phyloP scores from a whole-genome alignment of 1,140 invertebrate species.

The Pinna nobilis region DNA sequence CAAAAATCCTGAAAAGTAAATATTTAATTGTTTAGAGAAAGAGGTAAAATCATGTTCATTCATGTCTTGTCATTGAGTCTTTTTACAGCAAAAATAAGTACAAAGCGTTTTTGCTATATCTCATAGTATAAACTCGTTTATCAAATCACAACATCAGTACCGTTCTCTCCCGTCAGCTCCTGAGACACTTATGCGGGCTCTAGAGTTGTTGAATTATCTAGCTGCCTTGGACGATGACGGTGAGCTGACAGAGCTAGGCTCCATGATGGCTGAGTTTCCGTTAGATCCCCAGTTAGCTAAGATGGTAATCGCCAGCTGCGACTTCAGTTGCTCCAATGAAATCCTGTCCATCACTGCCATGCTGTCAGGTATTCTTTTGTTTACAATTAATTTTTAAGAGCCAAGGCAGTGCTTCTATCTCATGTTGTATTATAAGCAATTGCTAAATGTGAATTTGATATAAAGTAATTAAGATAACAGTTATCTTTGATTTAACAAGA shows the following conservation, averaged over 20 bases:
- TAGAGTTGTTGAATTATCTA: conserved; percentile 98
- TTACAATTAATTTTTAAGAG: too few relatives aligned
- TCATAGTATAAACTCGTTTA: too few relatives aligned
- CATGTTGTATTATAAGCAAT: too few relatives aligned
- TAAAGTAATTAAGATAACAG: too few relatives aligned
- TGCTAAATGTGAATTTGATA: too few relatives aligned
- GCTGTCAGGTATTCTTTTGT: conserved; percentile 89
- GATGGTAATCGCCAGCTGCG: conserved; percentile 96
- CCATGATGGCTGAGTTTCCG: conserved; percentile 99
- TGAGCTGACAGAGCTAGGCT: conserved; percentile 76
- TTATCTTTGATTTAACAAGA: too few relatives aligned
- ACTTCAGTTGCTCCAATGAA: conserved; percentile 99
- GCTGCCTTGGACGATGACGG: conserved; percentile 96
- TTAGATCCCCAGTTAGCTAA: conserved; percentile 99
- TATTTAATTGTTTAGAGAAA: too few relatives aligned
- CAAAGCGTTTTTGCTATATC: too few relatives aligned
- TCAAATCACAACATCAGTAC: background rate
- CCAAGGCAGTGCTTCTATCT: too few relatives aligned
- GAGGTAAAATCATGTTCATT: too few relatives aligned
- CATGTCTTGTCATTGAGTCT: too few relatives aligned
- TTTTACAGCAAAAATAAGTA: too few relatives aligned
- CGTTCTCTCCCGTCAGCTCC: conserved; percentile 82
- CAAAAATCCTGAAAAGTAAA: background rate
- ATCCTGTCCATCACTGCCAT: conserved; percentile 99
- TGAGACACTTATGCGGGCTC: conserved; percentile 98